Conservation (phyloP, 2,888 invertebrate genomes). For the Nebria salina region DNA sequence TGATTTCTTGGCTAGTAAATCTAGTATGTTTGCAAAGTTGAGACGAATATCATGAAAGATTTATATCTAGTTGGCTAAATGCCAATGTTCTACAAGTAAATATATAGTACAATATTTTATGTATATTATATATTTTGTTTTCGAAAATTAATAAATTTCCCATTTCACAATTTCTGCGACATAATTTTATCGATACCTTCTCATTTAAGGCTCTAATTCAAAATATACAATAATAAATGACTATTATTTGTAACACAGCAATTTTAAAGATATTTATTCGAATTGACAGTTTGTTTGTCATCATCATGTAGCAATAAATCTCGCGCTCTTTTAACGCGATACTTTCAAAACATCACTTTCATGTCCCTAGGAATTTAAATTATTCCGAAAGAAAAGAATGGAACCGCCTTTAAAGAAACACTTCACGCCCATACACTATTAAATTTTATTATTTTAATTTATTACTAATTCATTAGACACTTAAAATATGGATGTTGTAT, state of each 20-base stretch:
- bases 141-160: not conserved
- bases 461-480: too few species aligned
- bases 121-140: not conserved
- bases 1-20: conserved; percentile 1
- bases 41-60: not conserved
- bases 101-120: not conserved
- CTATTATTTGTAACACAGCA: not conserved
- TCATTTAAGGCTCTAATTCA: too few species aligned
- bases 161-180: not conserved
- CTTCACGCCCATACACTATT: too few species aligned
- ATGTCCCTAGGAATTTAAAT: not conserved
- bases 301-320: not conserved
- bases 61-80: not conserved
- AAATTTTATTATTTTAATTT: too few species aligned
- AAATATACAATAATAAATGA: not conserved
- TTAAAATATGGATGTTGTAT: too few species aligned
- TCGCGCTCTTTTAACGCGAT: not conserved
- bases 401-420: not conserved
- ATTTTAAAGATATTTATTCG: not conserved
- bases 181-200: not conserved
- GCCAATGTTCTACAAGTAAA: not conserved
- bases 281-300: not conserved
- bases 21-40: not conserved
- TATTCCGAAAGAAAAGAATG: not conserved
- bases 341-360: not conserved